Percentiles rank a stretch among this genome's conserved stretches.
These are phyloP conservation scores for Drosophila affinis DNA, from an alignment of 2,888 invertebrate genomes.

Conservation along the genomic window DNA sequence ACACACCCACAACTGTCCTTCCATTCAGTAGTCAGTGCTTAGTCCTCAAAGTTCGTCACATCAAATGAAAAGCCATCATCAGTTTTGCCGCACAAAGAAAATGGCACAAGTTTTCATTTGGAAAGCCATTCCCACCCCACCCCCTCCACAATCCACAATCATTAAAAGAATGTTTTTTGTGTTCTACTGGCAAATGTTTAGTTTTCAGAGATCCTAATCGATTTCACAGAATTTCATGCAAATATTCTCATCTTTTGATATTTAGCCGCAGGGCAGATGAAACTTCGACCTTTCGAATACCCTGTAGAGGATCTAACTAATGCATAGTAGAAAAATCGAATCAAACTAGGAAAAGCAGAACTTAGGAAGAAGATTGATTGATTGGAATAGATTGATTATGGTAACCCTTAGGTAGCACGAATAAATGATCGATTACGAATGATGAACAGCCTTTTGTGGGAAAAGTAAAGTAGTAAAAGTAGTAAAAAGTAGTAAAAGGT, in stretches of 20 bases:
- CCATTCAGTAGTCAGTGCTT: background rate
- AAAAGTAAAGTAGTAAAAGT: too few relatives aligned
- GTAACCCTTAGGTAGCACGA: too few relatives aligned
- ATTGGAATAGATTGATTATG: too few relatives aligned
- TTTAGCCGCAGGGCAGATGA: too few relatives aligned
- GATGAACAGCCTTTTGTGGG: too few relatives aligned
- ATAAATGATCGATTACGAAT: too few relatives aligned
- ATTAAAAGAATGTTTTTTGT: background rate
- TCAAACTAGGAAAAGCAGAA: too few relatives aligned
- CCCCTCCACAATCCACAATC: background rate
- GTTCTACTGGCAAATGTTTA: background rate
- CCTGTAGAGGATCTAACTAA: too few relatives aligned
- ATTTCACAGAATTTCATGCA: background rate
- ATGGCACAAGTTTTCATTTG: slow-evolving; percentile 15
- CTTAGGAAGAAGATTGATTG: too few relatives aligned
- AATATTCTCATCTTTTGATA: background rate
- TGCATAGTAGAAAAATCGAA: too few relatives aligned
- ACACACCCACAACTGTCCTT: background rate
- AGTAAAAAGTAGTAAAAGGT: too few relatives aligned
- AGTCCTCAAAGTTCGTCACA: slow-evolving; percentile 1
- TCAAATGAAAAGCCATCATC: slow-evolving; percentile 17
- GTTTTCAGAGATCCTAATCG: background rate
- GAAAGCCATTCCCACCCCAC: background rate
- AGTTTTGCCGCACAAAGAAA: slow-evolving; percentile 12
- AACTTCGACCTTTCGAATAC: too few relatives aligned